A percentile compares a stretch with the other conserved stretches of the same genome.
Evolutionary conservation across 2,888 invertebrate species (phyloP).

Genomic region (Bruchidius siliquastri): DNA sequence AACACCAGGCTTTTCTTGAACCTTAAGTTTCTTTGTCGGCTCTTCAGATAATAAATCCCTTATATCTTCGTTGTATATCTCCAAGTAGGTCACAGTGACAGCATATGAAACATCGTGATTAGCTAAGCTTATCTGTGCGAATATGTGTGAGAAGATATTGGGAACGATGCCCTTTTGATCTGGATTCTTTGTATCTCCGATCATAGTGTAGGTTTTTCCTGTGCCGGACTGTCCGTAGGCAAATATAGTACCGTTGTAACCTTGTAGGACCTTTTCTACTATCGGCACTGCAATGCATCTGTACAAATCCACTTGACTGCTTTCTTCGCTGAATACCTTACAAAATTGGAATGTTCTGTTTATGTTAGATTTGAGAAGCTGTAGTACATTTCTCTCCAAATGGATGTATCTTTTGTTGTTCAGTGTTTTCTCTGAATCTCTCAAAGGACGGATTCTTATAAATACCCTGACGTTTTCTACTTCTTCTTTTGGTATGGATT

Average conservation of each 20-base stretch:
- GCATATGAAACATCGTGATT: constrained; percentile 74
- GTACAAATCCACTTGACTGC: constrained; percentile 86
- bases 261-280: constrained; percentile 87
- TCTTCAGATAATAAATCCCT: constrained; percentile 75
- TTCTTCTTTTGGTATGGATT: constrained; percentile 5
- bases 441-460: constrained; percentile 88
- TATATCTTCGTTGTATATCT: constrained; percentile 97
- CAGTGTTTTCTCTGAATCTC: constrained; percentile 60
- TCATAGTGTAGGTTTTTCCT: constrained; percentile 97
- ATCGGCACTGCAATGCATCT: constrained; percentile 90
- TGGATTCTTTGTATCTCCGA: constrained; percentile 77
- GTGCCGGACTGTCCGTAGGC: constrained; percentile 90
- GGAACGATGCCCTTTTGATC: constrained; percentile 92
- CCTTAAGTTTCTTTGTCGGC: constrained; percentile 66
- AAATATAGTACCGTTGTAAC: constrained; percentile 89
- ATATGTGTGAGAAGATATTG: constrained; percentile 96
- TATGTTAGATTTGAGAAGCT: constrained; percentile 64
- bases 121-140: constrained; percentile 90
- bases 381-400: constrained; percentile 64
- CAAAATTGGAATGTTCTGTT: constrained; percentile 88
- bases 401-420: constrained; percentile 7
- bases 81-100: constrained; percentile 92
- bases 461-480: constrained; percentile 89
- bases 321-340: constrained; percentile 78
- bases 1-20: constrained; percentile 89